Conservation (phyloP, 2,888 invertebrate species). For the Didymodactylos carnosus region DNA sequence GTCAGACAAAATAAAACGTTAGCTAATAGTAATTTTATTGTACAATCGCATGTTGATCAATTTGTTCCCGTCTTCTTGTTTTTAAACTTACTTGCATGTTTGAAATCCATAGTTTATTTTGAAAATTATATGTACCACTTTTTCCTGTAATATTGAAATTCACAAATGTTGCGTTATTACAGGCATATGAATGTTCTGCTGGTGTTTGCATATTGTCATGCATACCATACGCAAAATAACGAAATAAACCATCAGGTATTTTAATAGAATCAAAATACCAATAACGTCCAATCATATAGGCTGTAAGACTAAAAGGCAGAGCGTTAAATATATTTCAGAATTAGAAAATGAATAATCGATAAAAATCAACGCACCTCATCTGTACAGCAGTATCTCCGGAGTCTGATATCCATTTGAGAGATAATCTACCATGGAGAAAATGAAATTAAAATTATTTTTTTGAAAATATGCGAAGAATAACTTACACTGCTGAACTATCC, state of each 20-base stretch:
- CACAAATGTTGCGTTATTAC: conserved; percentile 4
- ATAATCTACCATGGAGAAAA: no score
- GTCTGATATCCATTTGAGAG: not conserved
- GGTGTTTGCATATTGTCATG: conserved; percentile 10
- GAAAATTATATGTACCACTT: not conserved
- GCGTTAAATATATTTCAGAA: not conserved
- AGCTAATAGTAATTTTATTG: no score
- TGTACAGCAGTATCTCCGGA: not conserved
- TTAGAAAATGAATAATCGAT: not conserved
- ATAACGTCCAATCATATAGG: not conserved
- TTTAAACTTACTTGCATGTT: not conserved
- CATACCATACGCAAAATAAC: not conserved
- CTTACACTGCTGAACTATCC: not conserved
- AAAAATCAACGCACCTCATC: not conserved
- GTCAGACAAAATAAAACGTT: not conserved
- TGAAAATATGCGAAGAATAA: not conserved
- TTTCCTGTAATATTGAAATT: not conserved
- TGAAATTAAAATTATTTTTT: not conserved
- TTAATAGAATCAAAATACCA: not conserved
- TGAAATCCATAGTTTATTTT: not conserved
- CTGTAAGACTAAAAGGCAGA: not conserved
- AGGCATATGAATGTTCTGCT: conserved; percentile 4
- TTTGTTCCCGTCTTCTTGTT: not conserved
- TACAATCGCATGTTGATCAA: no score
- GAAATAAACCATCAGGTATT: not conserved